Conservation (phyloP, 2,888 invertebrate species). For the Synergus japonicus region DNA sequence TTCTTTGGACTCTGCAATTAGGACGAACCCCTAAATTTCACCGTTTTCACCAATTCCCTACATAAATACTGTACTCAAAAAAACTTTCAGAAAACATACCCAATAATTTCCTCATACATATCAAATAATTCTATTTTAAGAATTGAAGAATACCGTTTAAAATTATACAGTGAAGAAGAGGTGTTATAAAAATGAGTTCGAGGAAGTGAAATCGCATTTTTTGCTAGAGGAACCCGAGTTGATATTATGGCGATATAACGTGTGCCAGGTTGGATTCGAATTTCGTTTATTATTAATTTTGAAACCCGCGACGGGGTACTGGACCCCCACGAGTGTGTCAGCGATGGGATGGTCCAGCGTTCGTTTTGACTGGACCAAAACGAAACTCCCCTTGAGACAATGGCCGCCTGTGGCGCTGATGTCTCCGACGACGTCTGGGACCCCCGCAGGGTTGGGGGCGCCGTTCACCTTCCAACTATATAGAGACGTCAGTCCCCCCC, state of each 20-base stretch:
- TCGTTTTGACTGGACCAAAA: constrained; percentile 53
- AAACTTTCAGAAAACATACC: too few species aligned
- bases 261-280: constrained; percentile 48
- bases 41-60: too few species aligned
- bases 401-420: constrained; percentile 75
- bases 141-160: not conserved
- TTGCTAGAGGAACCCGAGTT: not conserved
- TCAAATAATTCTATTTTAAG: too few species aligned
- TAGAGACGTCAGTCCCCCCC: constrained; percentile 58
- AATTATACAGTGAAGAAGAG: not conserved
- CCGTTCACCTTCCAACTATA: constrained; percentile 58
- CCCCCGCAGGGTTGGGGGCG: constrained; percentile 66
- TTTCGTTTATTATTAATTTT: constrained; percentile 69
- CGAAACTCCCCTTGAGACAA: constrained; percentile 71
- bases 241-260: constrained; percentile 8
- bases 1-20: not conserved
- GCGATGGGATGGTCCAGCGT: constrained; percentile 56
- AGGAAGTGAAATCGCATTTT: constrained; percentile 21
- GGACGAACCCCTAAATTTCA: too few species aligned
- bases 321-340: constrained; percentile 71
- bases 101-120: too few species aligned
- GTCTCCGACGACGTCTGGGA: constrained; percentile 75
- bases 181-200: constrained; percentile 15
- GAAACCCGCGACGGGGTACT: constrained; percentile 64
- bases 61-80: too few species aligned